Conservation (phyloP, 2,113 vertebrate genomes). For the Chrysochloris asiatica region DNA sequence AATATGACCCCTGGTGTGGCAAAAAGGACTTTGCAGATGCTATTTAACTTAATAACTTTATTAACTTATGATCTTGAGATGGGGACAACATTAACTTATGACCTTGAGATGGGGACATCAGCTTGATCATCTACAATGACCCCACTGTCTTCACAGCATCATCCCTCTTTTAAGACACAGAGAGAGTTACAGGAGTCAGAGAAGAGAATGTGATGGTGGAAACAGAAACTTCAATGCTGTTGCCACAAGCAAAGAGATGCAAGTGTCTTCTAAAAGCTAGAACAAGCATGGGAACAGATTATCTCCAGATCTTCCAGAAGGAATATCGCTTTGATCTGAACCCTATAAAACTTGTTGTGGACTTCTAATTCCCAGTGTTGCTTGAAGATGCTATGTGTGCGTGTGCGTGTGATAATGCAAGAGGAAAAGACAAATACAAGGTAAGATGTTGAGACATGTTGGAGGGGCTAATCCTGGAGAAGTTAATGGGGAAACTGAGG, state of each 20-base stretch:
- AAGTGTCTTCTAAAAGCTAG: too few relatives aligned
- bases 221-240: neutral
- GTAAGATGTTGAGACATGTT: neutral
- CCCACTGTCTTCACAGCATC: rapidly evolving
- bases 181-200: neutral
- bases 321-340: neutral
- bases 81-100: too few relatives aligned
- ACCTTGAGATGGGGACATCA: neutral
- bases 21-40: too few relatives aligned
- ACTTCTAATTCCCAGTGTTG: neutral
- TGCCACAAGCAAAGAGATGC: neutral
- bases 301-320: neutral
- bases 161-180: neutral
- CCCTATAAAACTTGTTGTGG: neutral
- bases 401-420: neutral
- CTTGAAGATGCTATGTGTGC: too few relatives aligned
- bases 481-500: neutral
- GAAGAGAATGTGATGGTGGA: too few relatives aligned
- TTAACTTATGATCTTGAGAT: too few relatives aligned
- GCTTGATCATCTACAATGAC: neutral
- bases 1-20: rapidly evolving
- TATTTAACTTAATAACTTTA: too few relatives aligned
- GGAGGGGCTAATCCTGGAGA: neutral
- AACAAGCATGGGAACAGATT: neutral
- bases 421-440: neutral